Percentiles rank a stretch among this genome's conserved stretches.
Conservation (phyloP, 2,888 invertebrate genomes). For the Spatulosminthurus flaviceps region DNA sequence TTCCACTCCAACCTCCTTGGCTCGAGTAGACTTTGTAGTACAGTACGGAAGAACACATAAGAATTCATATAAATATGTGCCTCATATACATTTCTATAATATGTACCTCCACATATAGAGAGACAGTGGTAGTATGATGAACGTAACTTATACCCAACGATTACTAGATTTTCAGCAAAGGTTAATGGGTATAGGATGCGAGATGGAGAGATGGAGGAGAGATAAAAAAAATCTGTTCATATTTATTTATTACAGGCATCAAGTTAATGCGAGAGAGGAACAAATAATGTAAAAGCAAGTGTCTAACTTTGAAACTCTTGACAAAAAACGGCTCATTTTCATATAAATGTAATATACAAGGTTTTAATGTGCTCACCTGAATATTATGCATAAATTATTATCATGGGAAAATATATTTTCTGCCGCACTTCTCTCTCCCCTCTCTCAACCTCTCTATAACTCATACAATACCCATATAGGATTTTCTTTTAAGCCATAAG, state of each 20-base stretch:
- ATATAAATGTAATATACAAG: conserved; percentile 47
- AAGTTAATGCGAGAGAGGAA: conserved; percentile 31
- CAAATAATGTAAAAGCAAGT: conserved; percentile 22
- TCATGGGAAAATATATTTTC: conserved; percentile 37
- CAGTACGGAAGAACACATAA: too few relatives aligned
- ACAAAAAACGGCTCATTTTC: conserved; percentile 39
- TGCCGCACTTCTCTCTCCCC: conserved; percentile 25
- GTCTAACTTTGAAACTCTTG: conserved; percentile 27
- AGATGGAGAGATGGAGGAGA: background rate
- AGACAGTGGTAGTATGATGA: too few relatives aligned
- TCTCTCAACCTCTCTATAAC: conserved; percentile 21
- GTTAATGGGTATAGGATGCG: background rate
- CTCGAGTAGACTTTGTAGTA: background rate
- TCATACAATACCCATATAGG: conserved; percentile 21
- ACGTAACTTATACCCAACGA: background rate
- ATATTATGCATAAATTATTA: conserved; percentile 47
- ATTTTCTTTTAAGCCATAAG: background rate
- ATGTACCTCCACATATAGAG: background rate
- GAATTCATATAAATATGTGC: background rate
- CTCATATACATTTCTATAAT: background rate
- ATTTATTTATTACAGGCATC: conserved; percentile 9
- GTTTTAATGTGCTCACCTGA: conserved; percentile 44
- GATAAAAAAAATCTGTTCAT: conserved; percentile 16
- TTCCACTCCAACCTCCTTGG: conserved; percentile 8
- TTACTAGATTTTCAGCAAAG: background rate